phyloP scores from a whole-genome alignment of 1,140 invertebrate genomes.

The Saccostrea glomerata region DNA sequence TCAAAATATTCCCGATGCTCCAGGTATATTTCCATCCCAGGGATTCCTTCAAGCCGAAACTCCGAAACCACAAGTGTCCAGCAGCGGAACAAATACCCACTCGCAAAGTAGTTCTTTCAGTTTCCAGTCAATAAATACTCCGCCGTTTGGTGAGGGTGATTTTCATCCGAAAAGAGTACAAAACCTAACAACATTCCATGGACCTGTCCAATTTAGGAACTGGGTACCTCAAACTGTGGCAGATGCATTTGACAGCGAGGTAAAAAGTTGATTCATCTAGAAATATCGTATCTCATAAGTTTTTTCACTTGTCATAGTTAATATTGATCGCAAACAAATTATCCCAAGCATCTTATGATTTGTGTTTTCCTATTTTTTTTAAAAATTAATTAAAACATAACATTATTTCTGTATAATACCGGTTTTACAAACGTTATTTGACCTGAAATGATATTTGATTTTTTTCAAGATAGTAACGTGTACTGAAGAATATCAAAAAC shows the following conservation, averaged over 20 bases:
- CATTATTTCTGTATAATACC: neutral
- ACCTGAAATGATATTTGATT: neutral
- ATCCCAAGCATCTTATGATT: too few relatives aligned
- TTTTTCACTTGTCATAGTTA: too few relatives aligned
- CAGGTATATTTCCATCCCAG: neutral
- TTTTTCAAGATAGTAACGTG: conserved; percentile 52
- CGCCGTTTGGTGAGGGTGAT: neutral
- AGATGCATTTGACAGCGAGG: neutral
- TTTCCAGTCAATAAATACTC: neutral
- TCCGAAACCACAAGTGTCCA: neutral
- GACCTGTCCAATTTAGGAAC: neutral
- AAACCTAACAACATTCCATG: neutral
- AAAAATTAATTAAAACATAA: neutral
- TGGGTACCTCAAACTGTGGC: neutral
- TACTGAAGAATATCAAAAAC: conserved; percentile 59
- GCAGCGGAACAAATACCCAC: neutral
- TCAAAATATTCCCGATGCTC: neutral
- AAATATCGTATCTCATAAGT: too few relatives aligned
- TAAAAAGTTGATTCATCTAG: neutral
- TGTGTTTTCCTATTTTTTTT: neutral
- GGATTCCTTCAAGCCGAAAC: neutral
- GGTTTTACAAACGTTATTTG: neutral
- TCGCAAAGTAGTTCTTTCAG: neutral
- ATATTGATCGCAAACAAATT: too few relatives aligned
- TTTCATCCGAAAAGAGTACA: neutral